These are phyloP conservation scores for Drosophila littoralis DNA, from an alignment of 1,140 invertebrate species.

Conservation along the genomic window DNA sequence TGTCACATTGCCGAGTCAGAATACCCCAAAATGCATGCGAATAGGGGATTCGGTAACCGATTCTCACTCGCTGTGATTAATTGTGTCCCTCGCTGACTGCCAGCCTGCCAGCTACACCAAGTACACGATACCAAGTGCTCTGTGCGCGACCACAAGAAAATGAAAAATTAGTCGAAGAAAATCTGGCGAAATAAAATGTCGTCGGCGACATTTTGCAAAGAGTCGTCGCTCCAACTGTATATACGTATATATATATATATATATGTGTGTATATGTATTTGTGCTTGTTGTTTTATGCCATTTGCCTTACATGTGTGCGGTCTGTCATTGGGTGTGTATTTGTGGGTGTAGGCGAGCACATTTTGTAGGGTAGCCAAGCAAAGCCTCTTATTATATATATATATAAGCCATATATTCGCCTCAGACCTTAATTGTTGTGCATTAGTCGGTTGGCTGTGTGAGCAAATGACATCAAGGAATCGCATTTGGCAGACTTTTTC, in stretches of 20 bases:
- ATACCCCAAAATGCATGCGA: conserved; percentile 12
- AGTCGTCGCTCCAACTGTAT: conserved; percentile 47
- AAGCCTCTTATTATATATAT: conserved; percentile 22
- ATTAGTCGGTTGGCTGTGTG: conserved; percentile 68
- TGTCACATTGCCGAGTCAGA: conserved; percentile 68
- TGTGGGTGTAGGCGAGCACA: conserved; percentile 17
- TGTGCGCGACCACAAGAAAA: conserved; percentile 59
- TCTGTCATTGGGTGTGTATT: conserved; percentile 32
- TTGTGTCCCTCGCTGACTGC: conserved; percentile 62
- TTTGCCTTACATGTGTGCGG: conserved; percentile 34
- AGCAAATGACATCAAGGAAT: conserved; percentile 5
- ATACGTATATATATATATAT: conserved; percentile 2
- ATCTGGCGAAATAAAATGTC: conserved; percentile 84
- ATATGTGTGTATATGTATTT: conserved; percentile 19
- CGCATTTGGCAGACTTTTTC: background rate
- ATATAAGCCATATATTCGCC: conserved; percentile 41
- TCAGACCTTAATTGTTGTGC: conserved; percentile 69
- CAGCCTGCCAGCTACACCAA: conserved; percentile 57
- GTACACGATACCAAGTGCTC: conserved; percentile 15
- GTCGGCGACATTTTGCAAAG: conserved; percentile 84
- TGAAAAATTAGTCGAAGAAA: conserved; percentile 82
- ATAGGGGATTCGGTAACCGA: conserved; percentile 2
- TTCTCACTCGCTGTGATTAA: conserved; percentile 62
- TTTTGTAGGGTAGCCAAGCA: conserved; percentile 3
- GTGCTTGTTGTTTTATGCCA: conserved; percentile 12